Conservation (phyloP, 2,888 invertebrate genomes). For the Enchytraeus crypticus region DNA sequence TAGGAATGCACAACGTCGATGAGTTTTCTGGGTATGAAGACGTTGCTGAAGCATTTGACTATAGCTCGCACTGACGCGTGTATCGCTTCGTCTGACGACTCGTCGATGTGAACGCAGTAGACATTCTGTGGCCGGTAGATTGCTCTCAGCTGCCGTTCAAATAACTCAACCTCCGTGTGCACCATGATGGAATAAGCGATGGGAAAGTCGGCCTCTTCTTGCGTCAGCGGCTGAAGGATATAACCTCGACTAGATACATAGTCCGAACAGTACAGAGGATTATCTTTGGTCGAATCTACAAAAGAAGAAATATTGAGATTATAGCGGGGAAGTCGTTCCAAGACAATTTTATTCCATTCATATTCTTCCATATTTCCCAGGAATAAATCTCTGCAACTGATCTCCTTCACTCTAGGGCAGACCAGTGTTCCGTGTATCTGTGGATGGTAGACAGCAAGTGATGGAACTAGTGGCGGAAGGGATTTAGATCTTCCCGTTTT, state of each 20-base stretch:
- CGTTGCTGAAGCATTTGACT: conserved; percentile 34
- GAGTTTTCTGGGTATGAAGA: conserved; percentile 30
- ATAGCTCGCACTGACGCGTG: conserved; percentile 27
- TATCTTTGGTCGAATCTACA: too few relatives aligned
- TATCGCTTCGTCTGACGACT: conserved; percentile 27
- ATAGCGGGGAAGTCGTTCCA: too few relatives aligned
- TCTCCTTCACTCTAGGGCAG: too few relatives aligned
- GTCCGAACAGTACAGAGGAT: too few relatives aligned
- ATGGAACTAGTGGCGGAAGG: too few relatives aligned
- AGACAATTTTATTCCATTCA: too few relatives aligned
- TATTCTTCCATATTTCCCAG: too few relatives aligned
- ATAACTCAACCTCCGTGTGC: conserved; percentile 32
- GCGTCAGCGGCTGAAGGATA: conserved; percentile 2
- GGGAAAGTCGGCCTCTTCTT: conserved; percentile 32
- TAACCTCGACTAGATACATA: conserved; percentile 11
- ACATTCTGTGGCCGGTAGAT: conserved; percentile 42
- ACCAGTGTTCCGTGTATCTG: too few relatives aligned
- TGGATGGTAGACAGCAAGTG: too few relatives aligned
- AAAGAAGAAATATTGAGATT: too few relatives aligned
- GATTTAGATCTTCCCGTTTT: too few relatives aligned
- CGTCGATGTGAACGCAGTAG: conserved; percentile 44
- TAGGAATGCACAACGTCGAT: conserved; percentile 28
- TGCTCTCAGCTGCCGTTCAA: conserved; percentile 32
- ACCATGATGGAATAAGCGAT: conserved; percentile 36
- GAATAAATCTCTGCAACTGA: too few relatives aligned